Conservation (phyloP, 2,888 invertebrate species). For the Nasonia oneida region DNA sequence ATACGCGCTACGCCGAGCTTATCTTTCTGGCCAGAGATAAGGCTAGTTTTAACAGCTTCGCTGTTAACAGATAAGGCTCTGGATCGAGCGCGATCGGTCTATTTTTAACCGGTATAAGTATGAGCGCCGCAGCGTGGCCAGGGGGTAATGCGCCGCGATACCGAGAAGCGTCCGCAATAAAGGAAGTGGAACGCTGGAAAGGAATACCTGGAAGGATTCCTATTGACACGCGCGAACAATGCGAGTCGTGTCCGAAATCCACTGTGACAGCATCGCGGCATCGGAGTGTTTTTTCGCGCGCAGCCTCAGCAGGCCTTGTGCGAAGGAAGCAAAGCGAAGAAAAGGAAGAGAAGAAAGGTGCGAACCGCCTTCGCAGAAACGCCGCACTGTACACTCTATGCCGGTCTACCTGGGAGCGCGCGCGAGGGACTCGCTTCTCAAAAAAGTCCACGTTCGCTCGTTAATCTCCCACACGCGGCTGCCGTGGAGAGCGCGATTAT, state of each 20-base stretch:
- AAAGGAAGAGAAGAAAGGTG: conserved; percentile 14
- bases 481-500: conserved; percentile 7
- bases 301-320: not conserved
- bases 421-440: not conserved
- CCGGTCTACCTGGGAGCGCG: not conserved
- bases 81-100: not conserved
- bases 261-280: not conserved
- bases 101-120: not conserved
- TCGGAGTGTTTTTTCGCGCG: not conserved
- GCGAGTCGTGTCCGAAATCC: not conserved
- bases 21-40: no score
- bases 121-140: no score
- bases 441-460: conserved; percentile 7
- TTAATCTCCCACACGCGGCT: conserved; percentile 40
- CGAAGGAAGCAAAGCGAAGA: not conserved
- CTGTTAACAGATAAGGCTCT: not conserved
- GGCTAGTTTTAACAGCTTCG: not conserved
- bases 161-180: no score
- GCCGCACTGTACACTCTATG: not conserved
- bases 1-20: no score
- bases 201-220: not conserved
- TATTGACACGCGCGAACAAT: no score
- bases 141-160: no score
- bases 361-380: conserved; percentile 11
- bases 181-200: not conserved